These are phyloP conservation scores for Grallaria varia DNA, from an alignment of 2,113 vertebrate species.

Conservation along the genomic window DNA sequence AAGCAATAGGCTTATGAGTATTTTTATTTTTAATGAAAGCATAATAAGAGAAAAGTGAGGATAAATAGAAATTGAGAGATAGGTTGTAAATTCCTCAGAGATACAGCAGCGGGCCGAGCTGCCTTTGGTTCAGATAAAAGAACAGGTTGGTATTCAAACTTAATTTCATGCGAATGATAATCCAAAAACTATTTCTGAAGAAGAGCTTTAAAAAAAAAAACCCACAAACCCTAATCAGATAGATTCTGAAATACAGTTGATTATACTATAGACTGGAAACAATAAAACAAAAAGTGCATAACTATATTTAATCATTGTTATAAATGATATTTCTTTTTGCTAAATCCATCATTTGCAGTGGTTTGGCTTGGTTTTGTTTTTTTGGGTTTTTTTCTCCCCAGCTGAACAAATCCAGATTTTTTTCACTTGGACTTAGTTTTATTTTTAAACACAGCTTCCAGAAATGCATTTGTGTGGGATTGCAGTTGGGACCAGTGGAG, in stretches of 20 bases:
- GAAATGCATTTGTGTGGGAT: constrained; percentile 21
- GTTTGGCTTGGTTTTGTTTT: neutral
- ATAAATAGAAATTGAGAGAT: neutral
- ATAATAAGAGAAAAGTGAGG: neutral
- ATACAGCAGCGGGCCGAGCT: neutral
- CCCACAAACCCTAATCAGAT: neutral
- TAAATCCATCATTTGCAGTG: neutral
- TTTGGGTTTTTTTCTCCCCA: neutral
- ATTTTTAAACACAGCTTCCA: constrained; percentile 34
- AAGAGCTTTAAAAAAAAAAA: neutral
- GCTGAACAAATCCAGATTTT: constrained; percentile 11
- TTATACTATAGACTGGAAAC: neutral
- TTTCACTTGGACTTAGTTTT: constrained; percentile 27
- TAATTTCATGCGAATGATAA: constrained; percentile 25
- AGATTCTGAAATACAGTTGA: constrained; percentile 5
- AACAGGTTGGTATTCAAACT: constrained; percentile 9
- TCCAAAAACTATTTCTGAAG: constrained; percentile 27
- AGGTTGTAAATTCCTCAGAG: neutral
- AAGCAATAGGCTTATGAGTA: neutral
- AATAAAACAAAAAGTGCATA: neutral
- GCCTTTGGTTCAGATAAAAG: neutral
- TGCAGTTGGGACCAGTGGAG: constrained; percentile 3
- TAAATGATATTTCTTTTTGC: neutral
- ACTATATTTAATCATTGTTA: constrained; percentile 4
- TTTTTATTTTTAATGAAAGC: neutral